Conservation (phyloP, 2,888 invertebrate species). For the Eristalis arbustorum region DNA sequence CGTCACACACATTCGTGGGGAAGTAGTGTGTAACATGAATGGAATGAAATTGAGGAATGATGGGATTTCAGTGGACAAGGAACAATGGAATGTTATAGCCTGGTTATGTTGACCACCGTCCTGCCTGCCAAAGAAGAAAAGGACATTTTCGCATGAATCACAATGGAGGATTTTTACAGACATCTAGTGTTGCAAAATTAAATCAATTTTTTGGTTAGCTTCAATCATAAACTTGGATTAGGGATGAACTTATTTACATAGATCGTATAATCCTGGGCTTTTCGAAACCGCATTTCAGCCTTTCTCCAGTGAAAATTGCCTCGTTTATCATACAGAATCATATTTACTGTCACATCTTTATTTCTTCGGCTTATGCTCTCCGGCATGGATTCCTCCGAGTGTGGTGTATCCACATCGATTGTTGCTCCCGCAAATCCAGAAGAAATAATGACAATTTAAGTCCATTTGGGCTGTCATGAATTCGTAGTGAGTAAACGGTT, state of each 20-base stretch:
- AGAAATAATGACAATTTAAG: too few relatives aligned
- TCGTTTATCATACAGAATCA: not conserved
- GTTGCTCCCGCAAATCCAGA: not conserved
- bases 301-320: not conserved
- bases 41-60: slow-evolving; percentile 6
- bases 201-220: not conserved
- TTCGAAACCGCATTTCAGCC: not conserved
- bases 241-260: not conserved
- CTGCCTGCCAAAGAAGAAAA: not conserved
- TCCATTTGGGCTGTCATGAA: too few relatives aligned
- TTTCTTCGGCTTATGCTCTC: not conserved
- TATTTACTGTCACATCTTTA: not conserved
- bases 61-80: not conserved
- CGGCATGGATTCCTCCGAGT: not conserved
- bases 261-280: not conserved
- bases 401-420: not conserved
- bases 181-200: not conserved
- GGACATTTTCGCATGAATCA: not conserved
- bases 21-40: not conserved
- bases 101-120: not conserved
- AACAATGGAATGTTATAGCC: slow-evolving; percentile 9
- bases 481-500: too few relatives aligned
- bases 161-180: not conserved
- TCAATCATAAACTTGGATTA: not conserved
- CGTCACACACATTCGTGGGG: not conserved